These are phyloP conservation scores for Sebastes reedi DNA, from an alignment of 2,797 vertebrate genomes.

Conservation along the genomic window DNA sequence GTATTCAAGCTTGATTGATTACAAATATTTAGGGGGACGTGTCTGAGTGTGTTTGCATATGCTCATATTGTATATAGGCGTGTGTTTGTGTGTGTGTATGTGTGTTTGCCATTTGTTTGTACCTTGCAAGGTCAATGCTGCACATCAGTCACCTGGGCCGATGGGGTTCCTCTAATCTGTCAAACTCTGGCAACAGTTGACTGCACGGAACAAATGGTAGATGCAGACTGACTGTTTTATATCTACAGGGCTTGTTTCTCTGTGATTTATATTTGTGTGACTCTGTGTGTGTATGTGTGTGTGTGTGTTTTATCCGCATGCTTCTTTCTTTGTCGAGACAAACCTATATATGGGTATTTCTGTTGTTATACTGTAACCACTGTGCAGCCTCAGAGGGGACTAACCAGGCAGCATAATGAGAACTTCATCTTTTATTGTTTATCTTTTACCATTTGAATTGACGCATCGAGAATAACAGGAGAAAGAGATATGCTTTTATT, in stretches of 20 bases:
- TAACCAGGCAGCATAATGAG: slow-evolving; percentile 10
- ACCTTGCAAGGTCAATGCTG: slow-evolving; percentile 53
- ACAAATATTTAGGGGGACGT: neutral
- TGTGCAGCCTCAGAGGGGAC: slow-evolving; percentile 1
- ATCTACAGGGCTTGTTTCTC: slow-evolving; percentile 25
- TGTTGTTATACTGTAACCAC: slow-evolving; percentile 1
- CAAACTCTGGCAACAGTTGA: slow-evolving; percentile 31
- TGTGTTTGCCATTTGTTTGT: neutral
- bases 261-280: neutral
- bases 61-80: neutral
- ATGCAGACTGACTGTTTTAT: slow-evolving; percentile 26
- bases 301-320: neutral
- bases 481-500: slow-evolving; percentile 31
- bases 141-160: slow-evolving; percentile 37
- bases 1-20: neutral
- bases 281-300: neutral
- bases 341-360: slow-evolving; percentile 12
- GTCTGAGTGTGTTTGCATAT: neutral
- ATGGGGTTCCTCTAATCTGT: slow-evolving; percentile 51
- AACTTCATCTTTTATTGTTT: slow-evolving; percentile 25
- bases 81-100: neutral
- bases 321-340: slow-evolving; percentile 1
- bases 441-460: slow-evolving; percentile 22
- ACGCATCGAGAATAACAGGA: slow-evolving; percentile 1
- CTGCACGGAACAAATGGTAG: slow-evolving; percentile 28